Base-by-base conservation (phyloP, 1,140 invertebrate genomes). In the Lysiphlebus fabarum region DNA sequence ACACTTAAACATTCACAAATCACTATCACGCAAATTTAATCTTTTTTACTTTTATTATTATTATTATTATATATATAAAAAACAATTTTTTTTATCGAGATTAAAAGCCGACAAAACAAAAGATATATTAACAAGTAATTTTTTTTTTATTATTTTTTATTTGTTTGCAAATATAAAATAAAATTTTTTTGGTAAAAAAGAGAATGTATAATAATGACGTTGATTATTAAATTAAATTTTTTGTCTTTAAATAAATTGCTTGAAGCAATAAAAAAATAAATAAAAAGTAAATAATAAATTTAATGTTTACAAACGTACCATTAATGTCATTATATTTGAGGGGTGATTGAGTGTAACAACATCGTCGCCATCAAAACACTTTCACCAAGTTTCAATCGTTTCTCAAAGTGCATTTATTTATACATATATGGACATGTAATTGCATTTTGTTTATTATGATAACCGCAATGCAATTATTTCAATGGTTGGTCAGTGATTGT, bases 301-400 rank as follows among this genome's bases (percentile, higher is more conserved):
- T 12, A 17, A 56, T 17, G 34, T 10, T 50, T 33, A 26, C 7
- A 58, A 26, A 51, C 56, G 48, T 58, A 38, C 42, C 48, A 58
- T 58, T 58, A 58, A 51, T 58, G 38, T 58, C 40, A 58, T 58
- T 59, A 59, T 53, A 7, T 12, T 12, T 5, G 17, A 26, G 17
- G 43, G 17, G 49, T 42, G 42, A 59, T 59, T 59, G 50, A 53
- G 57, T 50, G 50, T 53, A 53, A 59, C 50, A 45, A 43, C 17
- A 41, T 49, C 12, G 41, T 38, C 36, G 53, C 44, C 17, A 11
- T 45, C 12, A 41, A 43, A 38, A 50, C 49, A 40, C 57, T 59
- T 59, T 59, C 57, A 59, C 57, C 57, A 43, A 45, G 45, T 49
- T 26, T 12, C 42, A 44, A 45, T 38, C 41, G 17, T 8, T 43